Evolutionary conservation across 1,140 invertebrate species (phyloP).

Genomic region (Drosophila tropicalis): DNA sequence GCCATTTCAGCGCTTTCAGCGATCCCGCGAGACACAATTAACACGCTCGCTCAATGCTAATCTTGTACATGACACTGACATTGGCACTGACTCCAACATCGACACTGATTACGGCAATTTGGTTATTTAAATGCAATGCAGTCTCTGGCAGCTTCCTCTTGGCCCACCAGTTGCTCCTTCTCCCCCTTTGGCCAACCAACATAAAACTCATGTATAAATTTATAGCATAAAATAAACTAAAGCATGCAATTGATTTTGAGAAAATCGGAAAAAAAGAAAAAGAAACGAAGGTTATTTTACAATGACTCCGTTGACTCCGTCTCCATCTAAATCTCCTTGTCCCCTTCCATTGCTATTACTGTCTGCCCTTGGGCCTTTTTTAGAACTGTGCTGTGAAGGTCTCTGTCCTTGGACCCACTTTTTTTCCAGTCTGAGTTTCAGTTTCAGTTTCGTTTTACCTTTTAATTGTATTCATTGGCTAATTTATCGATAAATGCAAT

Average conservation of each 20-base stretch:
- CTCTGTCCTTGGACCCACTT: constrained; percentile 43
- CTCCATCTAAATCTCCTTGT: neutral
- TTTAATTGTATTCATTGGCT: constrained; percentile 80
- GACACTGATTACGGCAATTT: constrained; percentile 65
- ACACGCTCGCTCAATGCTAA: constrained; percentile 50
- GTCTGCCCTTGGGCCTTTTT: constrained; percentile 59
- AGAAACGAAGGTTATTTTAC: constrained; percentile 44
- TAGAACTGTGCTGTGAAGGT: constrained; percentile 50
- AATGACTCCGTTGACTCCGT: neutral
- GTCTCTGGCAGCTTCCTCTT: constrained; percentile 22
- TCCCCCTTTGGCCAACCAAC: constrained; percentile 25
- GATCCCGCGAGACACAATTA: constrained; percentile 63
- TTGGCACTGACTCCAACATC: constrained; percentile 19
- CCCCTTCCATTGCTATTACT: neutral
- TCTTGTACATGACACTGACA: constrained; percentile 18
- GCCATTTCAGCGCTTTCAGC: constrained; percentile 40
- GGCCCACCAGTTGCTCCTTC: constrained; percentile 18
- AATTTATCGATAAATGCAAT: constrained; percentile 80
- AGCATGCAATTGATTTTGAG: constrained; percentile 74
- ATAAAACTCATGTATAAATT: constrained; percentile 31
- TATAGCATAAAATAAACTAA: constrained; percentile 60
- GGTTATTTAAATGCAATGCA: constrained; percentile 47
- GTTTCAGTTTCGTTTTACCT: constrained; percentile 35
- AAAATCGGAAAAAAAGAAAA: constrained; percentile 14
- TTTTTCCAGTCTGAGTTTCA: neutral